A percentile compares a stretch with the other conserved stretches of the same genome.
These are phyloP conservation scores for Sebastes glaucus DNA, from an alignment of 2,797 vertebrate genomes.

Conservation along the genomic window DNA sequence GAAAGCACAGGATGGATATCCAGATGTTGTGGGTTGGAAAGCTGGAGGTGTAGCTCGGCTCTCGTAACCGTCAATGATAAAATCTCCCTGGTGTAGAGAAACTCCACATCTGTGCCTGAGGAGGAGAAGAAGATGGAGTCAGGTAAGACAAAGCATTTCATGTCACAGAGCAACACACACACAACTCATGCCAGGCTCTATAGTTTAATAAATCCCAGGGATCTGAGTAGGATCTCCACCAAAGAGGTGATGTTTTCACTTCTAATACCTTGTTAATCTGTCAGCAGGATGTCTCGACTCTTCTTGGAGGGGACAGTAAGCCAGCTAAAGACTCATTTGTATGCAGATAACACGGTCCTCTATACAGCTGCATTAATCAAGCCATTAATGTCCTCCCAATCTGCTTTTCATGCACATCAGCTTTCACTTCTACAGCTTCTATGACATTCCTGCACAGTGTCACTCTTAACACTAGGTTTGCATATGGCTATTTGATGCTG, in stretches of 20 bases:
- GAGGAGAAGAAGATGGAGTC: background rate
- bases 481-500: background rate
- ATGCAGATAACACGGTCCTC: constrained; percentile 53
- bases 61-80: constrained; percentile 61
- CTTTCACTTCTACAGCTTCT: background rate
- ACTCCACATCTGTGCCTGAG: constrained; percentile 77
- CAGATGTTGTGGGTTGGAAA: constrained; percentile 78
- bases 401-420: constrained; percentile 1
- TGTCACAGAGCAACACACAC: background rate
- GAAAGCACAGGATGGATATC: constrained; percentile 77
- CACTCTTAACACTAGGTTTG: background rate
- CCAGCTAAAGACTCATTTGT: constrained; percentile 54
- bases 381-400: constrained; percentile 8
- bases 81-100: constrained; percentile 79
- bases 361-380: constrained; percentile 29
- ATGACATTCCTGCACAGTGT: background rate
- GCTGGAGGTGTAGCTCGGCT: constrained; percentile 83
- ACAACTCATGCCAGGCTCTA: background rate
- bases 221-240: background rate
- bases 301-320: constrained; percentile 32
- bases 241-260: constrained; percentile 34
- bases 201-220: background rate
- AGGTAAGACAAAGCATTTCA: background rate
- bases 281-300: constrained; percentile 50
- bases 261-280: constrained; percentile 53